A percentile compares a stretch with the other conserved stretches of the same genome.
Conservation (phyloP, 2,113 vertebrate genomes). For the Dolichotis patagonum region DNA sequence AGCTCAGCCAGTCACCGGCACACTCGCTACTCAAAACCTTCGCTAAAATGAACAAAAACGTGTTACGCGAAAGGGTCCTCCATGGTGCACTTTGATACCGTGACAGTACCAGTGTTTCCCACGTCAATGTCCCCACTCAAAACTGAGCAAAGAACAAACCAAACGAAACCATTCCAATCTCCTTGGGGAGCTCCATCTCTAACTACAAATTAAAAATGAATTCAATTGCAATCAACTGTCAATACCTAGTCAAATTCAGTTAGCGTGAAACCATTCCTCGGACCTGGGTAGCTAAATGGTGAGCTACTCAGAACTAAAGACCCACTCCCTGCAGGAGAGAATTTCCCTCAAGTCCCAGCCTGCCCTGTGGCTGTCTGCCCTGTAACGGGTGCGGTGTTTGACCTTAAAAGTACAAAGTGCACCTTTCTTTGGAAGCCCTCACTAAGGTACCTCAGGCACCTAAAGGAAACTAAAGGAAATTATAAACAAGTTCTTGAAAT, state of each 20-base stretch:
- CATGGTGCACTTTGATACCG: not conserved
- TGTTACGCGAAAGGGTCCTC: not conserved
- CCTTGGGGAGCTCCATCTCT: not conserved
- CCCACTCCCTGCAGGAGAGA: not conserved
- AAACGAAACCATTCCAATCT: not conserved
- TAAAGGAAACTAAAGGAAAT: not conserved
- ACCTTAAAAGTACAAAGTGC: not conserved
- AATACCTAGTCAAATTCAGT: not conserved
- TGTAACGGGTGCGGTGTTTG: not conserved
- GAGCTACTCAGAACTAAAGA: slow-evolving; percentile 1
- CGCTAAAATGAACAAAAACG: not conserved
- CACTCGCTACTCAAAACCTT: not conserved
- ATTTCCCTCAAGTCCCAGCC: not conserved
- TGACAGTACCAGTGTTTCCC: not conserved
- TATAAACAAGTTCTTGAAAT: not conserved
- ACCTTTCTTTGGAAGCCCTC: not conserved
- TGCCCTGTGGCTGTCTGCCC: no score
- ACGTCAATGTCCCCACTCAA: not conserved
- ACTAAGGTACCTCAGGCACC: not conserved
- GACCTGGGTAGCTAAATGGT: not conserved
- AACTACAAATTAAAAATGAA: not conserved
- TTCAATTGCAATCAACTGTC: not conserved
- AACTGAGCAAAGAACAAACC: not conserved
- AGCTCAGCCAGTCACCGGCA: no score
- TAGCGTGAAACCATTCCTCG: not conserved